These are phyloP conservation scores for Aporophyla nigra DNA, from an alignment of 2,888 invertebrate genomes.

Conservation along the genomic window DNA sequence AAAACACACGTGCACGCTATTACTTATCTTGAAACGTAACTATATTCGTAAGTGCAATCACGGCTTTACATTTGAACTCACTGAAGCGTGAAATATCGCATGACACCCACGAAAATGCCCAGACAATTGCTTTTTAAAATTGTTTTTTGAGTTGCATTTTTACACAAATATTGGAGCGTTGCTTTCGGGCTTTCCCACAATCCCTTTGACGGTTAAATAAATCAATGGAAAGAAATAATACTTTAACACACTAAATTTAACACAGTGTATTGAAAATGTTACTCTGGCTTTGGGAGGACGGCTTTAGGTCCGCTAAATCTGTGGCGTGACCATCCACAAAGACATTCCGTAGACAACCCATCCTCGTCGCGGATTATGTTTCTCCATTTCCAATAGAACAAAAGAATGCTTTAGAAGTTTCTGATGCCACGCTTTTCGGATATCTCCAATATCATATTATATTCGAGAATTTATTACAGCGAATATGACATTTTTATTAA, in stretches of 20 bases:
- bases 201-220: slow-evolving; percentile 16
- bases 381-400: slow-evolving; percentile 72
- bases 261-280: slow-evolving; percentile 15
- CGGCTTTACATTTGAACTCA: slow-evolving; percentile 9
- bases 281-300: slow-evolving; percentile 3
- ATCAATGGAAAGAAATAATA: slow-evolving; percentile 18
- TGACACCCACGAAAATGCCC: slow-evolving; percentile 29
- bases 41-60: slow-evolving; percentile 1
- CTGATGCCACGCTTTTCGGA: slow-evolving; percentile 57
- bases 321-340: slow-evolving; percentile 58
- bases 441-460: slow-evolving; percentile 46
- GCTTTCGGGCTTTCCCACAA: neutral
- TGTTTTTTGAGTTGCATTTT: slow-evolving; percentile 10
- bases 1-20: neutral
- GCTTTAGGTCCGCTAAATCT: slow-evolving; percentile 46
- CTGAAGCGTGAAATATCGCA: slow-evolving; percentile 35
- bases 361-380: slow-evolving; percentile 69
- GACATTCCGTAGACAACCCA: slow-evolving; percentile 62
- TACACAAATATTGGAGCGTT: slow-evolving; percentile 28
- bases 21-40: slow-evolving; percentile 8
- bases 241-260: slow-evolving; percentile 19
- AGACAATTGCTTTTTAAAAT: slow-evolving; percentile 37
- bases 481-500: slow-evolving; percentile 37
- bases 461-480: slow-evolving; percentile 15
- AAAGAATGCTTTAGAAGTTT: slow-evolving; percentile 68